A percentile compares a stretch with the other conserved stretches of the same genome.
Evolutionary conservation across 1,140 invertebrate genomes (phyloP).

Genomic region (Zeugodacus cucurbitae): DNA sequence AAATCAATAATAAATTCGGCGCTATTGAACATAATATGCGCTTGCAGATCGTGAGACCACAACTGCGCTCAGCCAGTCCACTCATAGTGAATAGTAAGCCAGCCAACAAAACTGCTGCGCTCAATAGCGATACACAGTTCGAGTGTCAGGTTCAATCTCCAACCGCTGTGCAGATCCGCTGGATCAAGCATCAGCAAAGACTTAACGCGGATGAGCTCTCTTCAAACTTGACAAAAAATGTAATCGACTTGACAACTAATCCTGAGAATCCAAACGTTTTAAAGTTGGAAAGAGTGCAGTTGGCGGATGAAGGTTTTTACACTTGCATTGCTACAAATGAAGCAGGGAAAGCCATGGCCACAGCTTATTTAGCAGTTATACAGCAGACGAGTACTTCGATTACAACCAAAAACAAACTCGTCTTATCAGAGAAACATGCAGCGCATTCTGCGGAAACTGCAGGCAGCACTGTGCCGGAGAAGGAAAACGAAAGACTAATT

Average conservation of each 20-base stretch:
- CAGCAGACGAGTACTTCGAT: conserved; percentile 64
- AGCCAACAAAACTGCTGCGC: conserved; percentile 77
- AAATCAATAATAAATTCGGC: conserved; percentile 79
- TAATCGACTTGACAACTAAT: conserved; percentile 40
- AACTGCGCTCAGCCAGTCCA: background rate
- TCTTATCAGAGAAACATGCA: background rate
- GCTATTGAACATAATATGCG: conserved; percentile 79
- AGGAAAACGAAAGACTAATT: background rate
- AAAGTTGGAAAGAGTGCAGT: conserved; percentile 81
- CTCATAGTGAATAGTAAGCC: conserved; percentile 73
- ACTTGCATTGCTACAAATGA: conserved; percentile 89
- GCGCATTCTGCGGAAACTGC: conserved; percentile 67
- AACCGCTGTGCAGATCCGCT: conserved; percentile 80
- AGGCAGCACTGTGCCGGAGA: conserved; percentile 45
- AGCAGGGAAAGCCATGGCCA: conserved; percentile 79
- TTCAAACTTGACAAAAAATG: background rate
- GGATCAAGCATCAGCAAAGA: conserved; percentile 67
- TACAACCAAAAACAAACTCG: background rate
- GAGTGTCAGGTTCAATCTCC: conserved; percentile 80
- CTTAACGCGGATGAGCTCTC: background rate
- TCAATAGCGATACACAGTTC: conserved; percentile 76
- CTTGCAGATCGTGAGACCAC: conserved; percentile 42
- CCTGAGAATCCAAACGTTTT: conserved; percentile 72
- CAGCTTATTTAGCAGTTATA: conserved; percentile 85
- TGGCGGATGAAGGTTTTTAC: conserved; percentile 91